phyloP scores from a whole-genome alignment of 1,140 invertebrate genomes.

The Cydia splendana region DNA sequence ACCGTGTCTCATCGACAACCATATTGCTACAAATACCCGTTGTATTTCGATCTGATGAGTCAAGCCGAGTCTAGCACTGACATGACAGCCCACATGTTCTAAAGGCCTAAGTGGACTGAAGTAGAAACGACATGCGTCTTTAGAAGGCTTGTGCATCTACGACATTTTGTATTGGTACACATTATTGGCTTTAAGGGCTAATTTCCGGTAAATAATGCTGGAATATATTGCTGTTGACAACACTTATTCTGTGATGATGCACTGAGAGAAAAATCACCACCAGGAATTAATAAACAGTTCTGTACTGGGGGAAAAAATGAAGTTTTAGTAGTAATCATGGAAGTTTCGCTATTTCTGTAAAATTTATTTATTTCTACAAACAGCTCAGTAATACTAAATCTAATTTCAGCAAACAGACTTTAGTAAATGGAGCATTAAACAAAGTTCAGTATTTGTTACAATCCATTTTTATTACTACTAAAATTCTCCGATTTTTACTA shows the following conservation, averaged over 20 bases:
- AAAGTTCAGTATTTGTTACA: no score
- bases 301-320: no score
- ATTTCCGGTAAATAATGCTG: background rate
- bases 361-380: no score
- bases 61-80: background rate
- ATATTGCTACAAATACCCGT: conserved; percentile 4
- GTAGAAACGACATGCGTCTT: background rate
- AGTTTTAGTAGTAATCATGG: no score
- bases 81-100: conserved; percentile 6
- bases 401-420: no score
- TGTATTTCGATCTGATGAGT: conserved; percentile 2
- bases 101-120: background rate
- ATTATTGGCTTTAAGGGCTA: conserved; percentile 1
- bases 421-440: no score
- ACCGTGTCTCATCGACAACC: background rate
- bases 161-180: background rate
- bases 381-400: no score
- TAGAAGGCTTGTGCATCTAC: background rate
- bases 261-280: no score
- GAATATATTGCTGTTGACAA: background rate
- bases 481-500: no score
- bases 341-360: no score
- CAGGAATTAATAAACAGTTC: no score
- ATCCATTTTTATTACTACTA: no score
- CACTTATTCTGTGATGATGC: background rate